Conservation (phyloP, 1,140 invertebrate genomes). For the Sipha flava region DNA sequence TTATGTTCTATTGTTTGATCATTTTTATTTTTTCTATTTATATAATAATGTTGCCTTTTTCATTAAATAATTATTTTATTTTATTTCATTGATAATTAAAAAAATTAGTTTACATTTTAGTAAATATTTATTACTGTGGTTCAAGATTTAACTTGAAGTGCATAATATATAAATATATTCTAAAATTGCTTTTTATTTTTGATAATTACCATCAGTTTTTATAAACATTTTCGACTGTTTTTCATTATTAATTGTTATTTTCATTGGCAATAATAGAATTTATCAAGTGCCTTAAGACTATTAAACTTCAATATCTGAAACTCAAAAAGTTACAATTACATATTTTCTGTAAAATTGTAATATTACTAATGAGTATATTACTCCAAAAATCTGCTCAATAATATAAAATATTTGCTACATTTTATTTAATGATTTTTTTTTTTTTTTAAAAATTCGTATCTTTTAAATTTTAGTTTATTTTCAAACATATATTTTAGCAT, state of each 20-base stretch:
- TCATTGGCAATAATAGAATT: neutral
- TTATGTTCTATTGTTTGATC: neutral
- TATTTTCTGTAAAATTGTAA: neutral
- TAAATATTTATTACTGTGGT: too few relatives aligned
- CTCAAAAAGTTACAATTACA: neutral
- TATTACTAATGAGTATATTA: neutral
- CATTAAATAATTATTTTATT: neutral
- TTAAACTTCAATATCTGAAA: neutral
- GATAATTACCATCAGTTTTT: too few relatives aligned
- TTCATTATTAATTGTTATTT: neutral
- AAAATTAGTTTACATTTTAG: neutral
- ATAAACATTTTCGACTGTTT: neutral
- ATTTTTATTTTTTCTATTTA: neutral
- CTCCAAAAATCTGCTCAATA: neutral
- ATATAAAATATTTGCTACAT: neutral
- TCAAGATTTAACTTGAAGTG: too few relatives aligned
- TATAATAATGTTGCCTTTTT: too few relatives aligned
- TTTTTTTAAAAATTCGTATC: neutral
- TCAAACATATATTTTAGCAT: neutral
- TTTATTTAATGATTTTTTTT: neutral
- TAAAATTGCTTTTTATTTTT: too few relatives aligned
- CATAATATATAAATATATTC: too few relatives aligned
- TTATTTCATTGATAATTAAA: neutral
- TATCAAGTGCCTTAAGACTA: neutral
- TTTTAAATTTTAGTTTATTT: neutral